Base-by-base conservation (phyloP, 1,140 invertebrate genomes). In the Drosophila eugracilis region DNA sequence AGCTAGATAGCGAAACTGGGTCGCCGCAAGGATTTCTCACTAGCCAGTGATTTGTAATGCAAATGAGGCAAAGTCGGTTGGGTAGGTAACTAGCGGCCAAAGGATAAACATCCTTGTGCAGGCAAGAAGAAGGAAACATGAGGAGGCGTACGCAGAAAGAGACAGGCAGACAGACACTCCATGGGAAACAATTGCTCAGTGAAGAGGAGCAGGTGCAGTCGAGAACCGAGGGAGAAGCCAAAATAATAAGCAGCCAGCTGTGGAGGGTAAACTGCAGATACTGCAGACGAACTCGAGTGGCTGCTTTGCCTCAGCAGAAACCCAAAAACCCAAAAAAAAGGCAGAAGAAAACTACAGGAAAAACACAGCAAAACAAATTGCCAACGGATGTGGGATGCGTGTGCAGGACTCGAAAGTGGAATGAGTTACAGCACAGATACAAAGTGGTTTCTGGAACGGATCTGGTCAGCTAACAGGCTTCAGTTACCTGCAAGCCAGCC, bases 1-100 rank as follows among this genome's bases (percentile, higher is more conserved):
- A 24, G n/a, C 28, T 4, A 12, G 30, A 24, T 15, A 9, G 41
- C 5, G 14, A 76, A 85, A 86, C 62, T 86, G 78, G 81, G 81
- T 86, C 81, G 78, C 47, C 58, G 73, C 59, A 60, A 58, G 75
- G 77, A 86, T 81, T 86, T 81, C 63, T 73, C 78, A 74, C 81
- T 77, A 81, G 77, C 67, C 17, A 34, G 62, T 81, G 83, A 86
- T 88, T 86, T 86, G 83, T 88, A 86, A 86, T 86, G 81, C 81
- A 86, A 86, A 86, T 86, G 83, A 86, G 76, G 83, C 73, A 69
- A 86, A 69, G 42, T 41, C 63, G 67, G 12, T 9, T 41, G 48
- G 67, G 12, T 9, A 41, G 48, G 62, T 60, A 76, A 78, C 78
- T 84, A 71, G 63, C 54, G 57, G 77, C 74, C 54, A 54, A 60